Percentiles rank a stretch among this genome's conserved stretches.
Evolutionary conservation across 2,113 vertebrate species (phyloP).

Genomic region (Camelus bactrianus): DNA sequence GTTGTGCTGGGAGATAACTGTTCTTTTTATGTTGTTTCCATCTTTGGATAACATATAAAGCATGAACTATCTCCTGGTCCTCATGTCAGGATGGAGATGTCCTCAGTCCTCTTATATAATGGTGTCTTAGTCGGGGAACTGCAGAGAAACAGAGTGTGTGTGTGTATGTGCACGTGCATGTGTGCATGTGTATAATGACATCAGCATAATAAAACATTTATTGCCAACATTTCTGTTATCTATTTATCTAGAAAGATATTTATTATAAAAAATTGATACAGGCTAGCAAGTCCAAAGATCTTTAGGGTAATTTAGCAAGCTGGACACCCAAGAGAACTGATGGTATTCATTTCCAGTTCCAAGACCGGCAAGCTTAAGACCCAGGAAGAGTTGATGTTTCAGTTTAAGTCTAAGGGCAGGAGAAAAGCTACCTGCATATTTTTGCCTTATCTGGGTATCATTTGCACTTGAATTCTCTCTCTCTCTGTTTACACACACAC

Average conservation of each 20-base stretch:
- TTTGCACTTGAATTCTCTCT: not conserved
- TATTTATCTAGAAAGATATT: not conserved
- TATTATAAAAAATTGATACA: not conserved
- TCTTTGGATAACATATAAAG: not conserved
- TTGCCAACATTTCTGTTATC: not conserved
- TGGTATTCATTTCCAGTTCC: not conserved
- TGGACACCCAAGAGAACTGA: not conserved
- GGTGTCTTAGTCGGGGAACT: not conserved
- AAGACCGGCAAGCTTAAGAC: not conserved
- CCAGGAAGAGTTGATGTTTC: not conserved
- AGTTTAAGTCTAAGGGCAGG: not conserved
- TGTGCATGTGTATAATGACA: not conserved
- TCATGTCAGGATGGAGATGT: not conserved
- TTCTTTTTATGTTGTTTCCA: conserved; percentile 42
- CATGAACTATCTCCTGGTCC: not conserved
- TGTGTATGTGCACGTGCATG: not conserved
- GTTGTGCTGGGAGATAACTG: not conserved
- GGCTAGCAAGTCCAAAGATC: not conserved
- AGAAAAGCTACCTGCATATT: not conserved
- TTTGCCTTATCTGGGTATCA: not conserved
- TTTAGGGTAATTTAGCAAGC: not conserved
- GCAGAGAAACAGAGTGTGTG: not conserved
- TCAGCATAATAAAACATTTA: not conserved
- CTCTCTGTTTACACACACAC: not conserved
- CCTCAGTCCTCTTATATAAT: not conserved